A percentile compares a stretch with the other conserved stretches of the same genome.
Evolutionary conservation across 92 coral and sea anemone genomes (phyloP).

Genomic region (Zoanthus sociatus): DNA sequence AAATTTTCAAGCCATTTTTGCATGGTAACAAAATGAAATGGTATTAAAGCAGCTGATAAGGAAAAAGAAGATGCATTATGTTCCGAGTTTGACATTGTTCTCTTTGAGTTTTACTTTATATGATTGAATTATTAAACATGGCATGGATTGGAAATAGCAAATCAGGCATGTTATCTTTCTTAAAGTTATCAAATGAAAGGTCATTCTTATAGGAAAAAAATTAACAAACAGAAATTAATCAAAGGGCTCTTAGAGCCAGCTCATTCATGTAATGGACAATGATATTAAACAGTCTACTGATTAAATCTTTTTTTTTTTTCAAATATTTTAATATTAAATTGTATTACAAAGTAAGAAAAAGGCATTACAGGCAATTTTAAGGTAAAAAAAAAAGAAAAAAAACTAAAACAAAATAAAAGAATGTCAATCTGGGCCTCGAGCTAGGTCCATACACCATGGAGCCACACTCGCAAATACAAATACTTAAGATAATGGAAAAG

Average conservation of each 20-base stretch:
- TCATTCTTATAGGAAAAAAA: slow-evolving; percentile 14
- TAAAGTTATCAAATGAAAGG: slow-evolving; percentile 27
- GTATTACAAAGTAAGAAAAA: too few species aligned
- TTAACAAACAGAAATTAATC: not conserved
- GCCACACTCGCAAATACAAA: too few species aligned
- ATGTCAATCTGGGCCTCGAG: too few species aligned
- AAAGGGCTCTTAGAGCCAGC: too few species aligned
- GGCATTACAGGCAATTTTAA: not conserved
- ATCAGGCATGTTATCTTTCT: slow-evolving; percentile 24
- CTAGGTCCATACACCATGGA: too few species aligned
- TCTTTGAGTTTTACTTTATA: not conserved
- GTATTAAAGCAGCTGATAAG: slow-evolving; percentile 31
- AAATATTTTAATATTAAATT: too few species aligned
- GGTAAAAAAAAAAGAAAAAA: not conserved
- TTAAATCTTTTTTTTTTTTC: too few species aligned
- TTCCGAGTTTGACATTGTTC: slow-evolving; percentile 16
- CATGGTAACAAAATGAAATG: slow-evolving; percentile 18
- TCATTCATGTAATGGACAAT: too few species aligned
- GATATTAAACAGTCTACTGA: too few species aligned
- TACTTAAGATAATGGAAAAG: slow-evolving; percentile 6
- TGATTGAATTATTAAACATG: slow-evolving; percentile 14
- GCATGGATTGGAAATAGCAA: slow-evolving; percentile 30
- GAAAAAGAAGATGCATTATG: slow-evolving; percentile 23
- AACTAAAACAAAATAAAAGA: not conserved
- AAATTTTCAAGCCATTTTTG: slow-evolving; percentile 24